phyloP scores from a whole-genome alignment of 2,888 invertebrate species.

The Xanthia togata region DNA sequence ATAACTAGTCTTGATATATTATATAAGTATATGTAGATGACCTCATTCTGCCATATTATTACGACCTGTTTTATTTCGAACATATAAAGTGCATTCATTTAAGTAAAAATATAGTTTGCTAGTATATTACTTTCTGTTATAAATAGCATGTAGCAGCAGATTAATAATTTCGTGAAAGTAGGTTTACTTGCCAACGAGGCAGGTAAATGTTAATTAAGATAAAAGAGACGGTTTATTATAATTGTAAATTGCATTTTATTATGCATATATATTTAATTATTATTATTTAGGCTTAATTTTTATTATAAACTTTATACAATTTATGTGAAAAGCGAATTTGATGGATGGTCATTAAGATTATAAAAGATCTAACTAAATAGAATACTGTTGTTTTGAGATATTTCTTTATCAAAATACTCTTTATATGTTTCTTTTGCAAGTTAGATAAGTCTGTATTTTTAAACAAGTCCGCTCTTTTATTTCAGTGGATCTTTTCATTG shows the following conservation, averaged over 20 bases:
- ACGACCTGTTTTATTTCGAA: not conserved
- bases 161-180: conserved; percentile 51
- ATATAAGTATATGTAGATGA: not conserved
- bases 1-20: not conserved
- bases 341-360: not conserved
- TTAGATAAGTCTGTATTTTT: not conserved
- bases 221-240: conserved; percentile 12
- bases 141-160: conserved; percentile 1
- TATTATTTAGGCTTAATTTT: not conserved
- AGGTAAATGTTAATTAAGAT: conserved; percentile 45
- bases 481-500: not conserved
- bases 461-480: not conserved
- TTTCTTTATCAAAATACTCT: not conserved
- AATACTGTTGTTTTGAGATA: not conserved
- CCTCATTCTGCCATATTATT: not conserved
- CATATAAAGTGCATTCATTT: not conserved
- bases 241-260: conserved; percentile 22
- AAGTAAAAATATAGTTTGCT: not conserved
- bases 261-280: not conserved
- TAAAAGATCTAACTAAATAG: not conserved
- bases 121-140: not conserved
- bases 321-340: not conserved
- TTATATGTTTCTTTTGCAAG: not conserved
- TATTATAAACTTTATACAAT: not conserved
- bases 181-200: conserved; percentile 38